Evolutionary conservation across 2,113 vertebrate genomes (phyloP).

Genomic region (Gavialis gangeticus): DNA sequence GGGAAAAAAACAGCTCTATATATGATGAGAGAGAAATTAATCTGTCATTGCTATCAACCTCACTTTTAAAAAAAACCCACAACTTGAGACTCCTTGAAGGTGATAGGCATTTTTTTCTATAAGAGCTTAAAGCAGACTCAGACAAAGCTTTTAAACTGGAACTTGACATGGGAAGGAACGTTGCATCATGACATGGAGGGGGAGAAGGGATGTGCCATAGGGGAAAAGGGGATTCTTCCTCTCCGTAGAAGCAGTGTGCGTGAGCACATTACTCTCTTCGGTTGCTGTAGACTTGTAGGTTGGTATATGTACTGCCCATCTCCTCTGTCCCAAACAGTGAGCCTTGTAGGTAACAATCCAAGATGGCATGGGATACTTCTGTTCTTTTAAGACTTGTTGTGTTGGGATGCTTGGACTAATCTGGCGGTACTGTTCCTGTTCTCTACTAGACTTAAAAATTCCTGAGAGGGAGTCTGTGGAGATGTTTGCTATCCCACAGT

Average conservation of each 20-base stretch:
- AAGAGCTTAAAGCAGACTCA: neutral
- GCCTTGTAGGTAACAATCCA: neutral
- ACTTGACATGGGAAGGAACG: neutral
- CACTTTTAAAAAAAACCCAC: too few relatives aligned
- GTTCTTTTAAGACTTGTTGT: too few relatives aligned
- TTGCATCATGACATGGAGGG: neutral
- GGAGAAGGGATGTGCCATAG: neutral
- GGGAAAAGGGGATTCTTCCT: fast-evolving
- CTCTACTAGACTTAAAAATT: too few relatives aligned
- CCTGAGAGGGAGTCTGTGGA: too few relatives aligned
- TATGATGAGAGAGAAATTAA: neutral
- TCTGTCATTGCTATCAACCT: neutral
- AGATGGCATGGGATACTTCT: neutral
- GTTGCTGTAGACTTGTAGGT: neutral
- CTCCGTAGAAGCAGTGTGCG: neutral
- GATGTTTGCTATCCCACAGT: too few relatives aligned
- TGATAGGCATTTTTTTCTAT: neutral
- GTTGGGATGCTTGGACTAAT: too few relatives aligned
- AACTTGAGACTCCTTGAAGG: neutral
- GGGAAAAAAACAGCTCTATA: neutral
- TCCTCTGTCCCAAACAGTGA: neutral
- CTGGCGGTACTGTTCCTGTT: too few relatives aligned
- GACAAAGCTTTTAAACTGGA: neutral
- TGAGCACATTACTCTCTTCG: neutral
- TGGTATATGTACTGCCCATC: neutral